Conservation (phyloP, 2,888 invertebrate genomes). For the Agonopterix heracliana region DNA sequence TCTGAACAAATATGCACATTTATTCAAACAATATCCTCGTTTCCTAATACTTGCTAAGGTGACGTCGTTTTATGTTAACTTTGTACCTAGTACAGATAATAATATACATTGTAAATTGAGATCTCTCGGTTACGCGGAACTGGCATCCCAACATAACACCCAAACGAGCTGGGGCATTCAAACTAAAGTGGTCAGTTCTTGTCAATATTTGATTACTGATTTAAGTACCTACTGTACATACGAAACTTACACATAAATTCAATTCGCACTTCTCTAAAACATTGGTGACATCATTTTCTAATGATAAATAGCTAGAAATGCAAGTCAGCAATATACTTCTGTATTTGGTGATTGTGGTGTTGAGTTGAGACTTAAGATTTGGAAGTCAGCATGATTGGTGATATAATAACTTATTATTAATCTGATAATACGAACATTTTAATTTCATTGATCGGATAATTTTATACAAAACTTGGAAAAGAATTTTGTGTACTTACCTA, state of each 20-base stretch:
- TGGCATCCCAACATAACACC: neutral
- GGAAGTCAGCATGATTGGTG: too few species aligned
- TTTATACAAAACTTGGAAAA: too few species aligned
- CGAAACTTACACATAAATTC: too few species aligned
- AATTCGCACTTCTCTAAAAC: neutral
- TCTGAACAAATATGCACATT: slow-evolving; percentile 4
- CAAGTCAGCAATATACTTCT: neutral
- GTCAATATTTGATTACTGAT: too few species aligned
- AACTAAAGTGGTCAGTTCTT: neutral
- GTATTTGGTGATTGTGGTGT: too few species aligned
- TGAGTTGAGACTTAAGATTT: too few species aligned
- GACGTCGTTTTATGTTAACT: slow-evolving; percentile 3
- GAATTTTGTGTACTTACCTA: too few species aligned
- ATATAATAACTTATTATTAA: too few species aligned
- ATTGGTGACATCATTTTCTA: neutral
- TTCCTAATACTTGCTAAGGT: slow-evolving; percentile 7
- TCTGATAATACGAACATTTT: too few species aligned
- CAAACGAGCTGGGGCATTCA: neutral
- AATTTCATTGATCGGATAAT: too few species aligned
- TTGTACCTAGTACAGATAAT: neutral
- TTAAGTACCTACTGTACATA: too few species aligned
- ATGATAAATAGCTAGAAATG: neutral
- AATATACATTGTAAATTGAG: neutral
- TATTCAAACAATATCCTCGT: slow-evolving; percentile 1
- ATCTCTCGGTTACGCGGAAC: neutral